Evolutionary conservation across 2,888 invertebrate genomes (phyloP), one percentile per base, ranked within the genome.

Genomic region (Himalopsyche anomala): DNA sequence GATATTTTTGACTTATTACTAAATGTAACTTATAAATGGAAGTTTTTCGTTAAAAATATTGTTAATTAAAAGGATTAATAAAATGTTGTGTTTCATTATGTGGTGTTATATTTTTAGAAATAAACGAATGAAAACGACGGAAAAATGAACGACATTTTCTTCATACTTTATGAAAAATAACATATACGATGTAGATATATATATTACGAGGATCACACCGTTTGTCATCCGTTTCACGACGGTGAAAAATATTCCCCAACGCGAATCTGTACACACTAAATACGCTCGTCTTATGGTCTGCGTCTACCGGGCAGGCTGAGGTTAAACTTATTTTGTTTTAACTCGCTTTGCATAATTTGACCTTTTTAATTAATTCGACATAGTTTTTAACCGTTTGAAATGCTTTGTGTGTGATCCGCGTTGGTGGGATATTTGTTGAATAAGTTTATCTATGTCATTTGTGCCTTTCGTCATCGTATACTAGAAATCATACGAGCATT

Each of bases 321-420:
- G 42, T 40, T 40, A 80, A 40, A 36, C 38, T 80, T 40, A 40
- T 80, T 80, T 80, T 80, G 5, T 38, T 40, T n/a, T 40, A 40
- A 42, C 36, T 80, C 5, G 28, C n/a, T 42, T 81, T 81, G 42
- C 51, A 51, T 81, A 81, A 81, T 85, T 85, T 85, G 82, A 83
- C 85, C 85, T 83, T 85, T 85, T 83, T 83, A 85, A 85, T 85
- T 85, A 81, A 83, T 83, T 85, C 83, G 85, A 85, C 85, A 85
- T 56, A 83, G 80, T 83, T 85, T 55, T n/a, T 28, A 40, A 51
- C 82, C 51, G 45, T 79, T 80, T 36, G 56, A 45, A 11, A 79
- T 83, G 82, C 42, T 45, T 81, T 79, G 62, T 80, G 85, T 82
- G 85, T 79, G 81, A 74, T 45, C 85, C 56, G 80, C 40, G 42